These are phyloP conservation scores for Trachelipus rathkii DNA, from an alignment of 1,140 invertebrate genomes.

Conservation along the genomic window DNA sequence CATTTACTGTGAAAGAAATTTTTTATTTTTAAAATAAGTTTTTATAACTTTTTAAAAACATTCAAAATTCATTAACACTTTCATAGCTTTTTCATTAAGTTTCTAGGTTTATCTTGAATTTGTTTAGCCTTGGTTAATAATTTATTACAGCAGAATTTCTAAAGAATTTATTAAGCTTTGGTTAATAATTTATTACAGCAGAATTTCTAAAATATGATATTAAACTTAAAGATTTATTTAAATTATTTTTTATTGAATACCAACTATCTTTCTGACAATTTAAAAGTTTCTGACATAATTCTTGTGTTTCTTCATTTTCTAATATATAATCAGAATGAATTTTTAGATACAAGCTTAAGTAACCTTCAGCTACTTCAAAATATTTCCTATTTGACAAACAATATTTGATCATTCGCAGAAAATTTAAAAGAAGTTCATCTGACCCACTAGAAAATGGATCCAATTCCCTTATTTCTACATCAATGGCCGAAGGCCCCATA, in stretches of 20 bases:
- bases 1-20: too few species aligned
- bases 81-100: too few species aligned
- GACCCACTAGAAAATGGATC: slow-evolving; percentile 66
- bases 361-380: slow-evolving; percentile 89
- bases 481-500: slow-evolving; percentile 77
- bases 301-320: slow-evolving; percentile 51
- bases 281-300: slow-evolving; percentile 34
- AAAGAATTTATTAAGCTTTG: too few species aligned
- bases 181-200: slow-evolving; percentile 41
- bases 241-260: slow-evolving; percentile 33
- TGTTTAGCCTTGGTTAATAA: too few species aligned
- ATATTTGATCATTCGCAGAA: slow-evolving; percentile 69
- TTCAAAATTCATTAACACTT: too few species aligned
- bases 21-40: too few species aligned
- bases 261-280: slow-evolving; percentile 28
- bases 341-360: slow-evolving; percentile 87
- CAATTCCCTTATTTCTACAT: slow-evolving; percentile 81
- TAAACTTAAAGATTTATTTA: slow-evolving; percentile 39
- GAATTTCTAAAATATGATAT: slow-evolving; percentile 45
- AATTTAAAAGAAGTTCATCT: slow-evolving; percentile 66
- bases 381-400: slow-evolving; percentile 72
- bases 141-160: slow-evolving; percentile 37
- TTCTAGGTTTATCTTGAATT: too few species aligned
- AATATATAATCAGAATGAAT: slow-evolving; percentile 66
- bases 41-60: too few species aligned